Percentiles rank a stretch among this genome's conserved stretches.
These are phyloP conservation scores for Cyanoramphus novaezelandiae DNA, from an alignment of 2,113 vertebrate genomes.

Conservation along the genomic window DNA sequence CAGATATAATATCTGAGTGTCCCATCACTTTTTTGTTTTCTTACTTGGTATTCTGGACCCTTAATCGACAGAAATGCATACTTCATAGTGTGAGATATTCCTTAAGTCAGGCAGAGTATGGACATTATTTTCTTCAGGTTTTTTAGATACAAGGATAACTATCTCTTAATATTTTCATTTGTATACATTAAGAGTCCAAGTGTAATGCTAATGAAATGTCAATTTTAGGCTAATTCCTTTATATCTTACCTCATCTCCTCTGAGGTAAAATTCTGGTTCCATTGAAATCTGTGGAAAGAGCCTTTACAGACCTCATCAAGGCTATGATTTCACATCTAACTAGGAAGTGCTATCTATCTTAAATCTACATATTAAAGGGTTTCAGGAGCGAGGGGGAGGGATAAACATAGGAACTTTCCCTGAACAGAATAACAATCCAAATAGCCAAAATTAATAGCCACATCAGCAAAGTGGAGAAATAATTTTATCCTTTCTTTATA, in stretches of 20 bases:
- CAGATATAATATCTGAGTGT: neutral
- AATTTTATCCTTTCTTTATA: neutral
- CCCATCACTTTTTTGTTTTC: neutral
- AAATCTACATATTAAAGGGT: neutral
- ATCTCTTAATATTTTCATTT: neutral
- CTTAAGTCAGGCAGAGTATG: neutral
- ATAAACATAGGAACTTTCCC: neutral
- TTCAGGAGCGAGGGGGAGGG: neutral
- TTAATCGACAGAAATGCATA: neutral
- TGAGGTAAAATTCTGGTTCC: neutral
- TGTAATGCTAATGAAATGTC: neutral
- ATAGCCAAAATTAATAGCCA: neutral
- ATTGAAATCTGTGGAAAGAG: neutral
- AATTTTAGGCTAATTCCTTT: neutral
- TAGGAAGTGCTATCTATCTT: neutral
- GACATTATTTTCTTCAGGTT: neutral
- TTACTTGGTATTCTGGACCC: neutral
- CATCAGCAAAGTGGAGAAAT: neutral
- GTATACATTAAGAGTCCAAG: neutral
- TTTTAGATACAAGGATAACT: neutral
- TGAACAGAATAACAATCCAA: neutral
- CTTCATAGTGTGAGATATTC: neutral
- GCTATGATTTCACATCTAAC: neutral
- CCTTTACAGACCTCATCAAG: neutral
- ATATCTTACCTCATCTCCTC: neutral